phyloP scores from a whole-genome alignment of 2,113 vertebrate species.

The Nesospiza acunhae region DNA sequence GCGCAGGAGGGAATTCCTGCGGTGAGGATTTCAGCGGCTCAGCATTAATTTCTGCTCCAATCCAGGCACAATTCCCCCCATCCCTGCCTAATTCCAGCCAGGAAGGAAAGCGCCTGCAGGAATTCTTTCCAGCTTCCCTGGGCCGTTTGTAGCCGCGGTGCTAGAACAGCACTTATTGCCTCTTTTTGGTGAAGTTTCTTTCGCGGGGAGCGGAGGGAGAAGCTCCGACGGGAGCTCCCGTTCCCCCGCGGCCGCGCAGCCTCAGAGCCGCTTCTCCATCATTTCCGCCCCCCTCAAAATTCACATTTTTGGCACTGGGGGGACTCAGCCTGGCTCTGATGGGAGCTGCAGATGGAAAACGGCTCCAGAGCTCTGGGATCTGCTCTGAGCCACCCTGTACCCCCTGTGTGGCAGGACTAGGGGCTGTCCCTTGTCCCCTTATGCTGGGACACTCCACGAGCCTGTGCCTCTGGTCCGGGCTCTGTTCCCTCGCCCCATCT shows the following conservation, averaged over 20 bases:
- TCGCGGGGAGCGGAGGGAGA: not conserved
- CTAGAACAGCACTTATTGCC: not conserved
- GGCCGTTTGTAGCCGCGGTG: not conserved
- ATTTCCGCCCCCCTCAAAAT: not conserved
- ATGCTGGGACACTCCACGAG: fast-evolving
- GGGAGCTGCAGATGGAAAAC: not conserved
- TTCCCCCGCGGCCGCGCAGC: not conserved
- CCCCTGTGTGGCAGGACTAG: fast-evolving
- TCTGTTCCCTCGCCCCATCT: conserved; percentile 69
- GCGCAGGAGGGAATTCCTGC: not conserved
- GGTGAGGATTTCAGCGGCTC: not conserved
- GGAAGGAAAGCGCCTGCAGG: not conserved
- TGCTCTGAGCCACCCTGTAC: fast-evolving
- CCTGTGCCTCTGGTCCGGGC: conserved; percentile 2
- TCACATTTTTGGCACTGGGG: not conserved
- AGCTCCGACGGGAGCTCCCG: not conserved
- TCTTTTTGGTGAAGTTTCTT: not conserved
- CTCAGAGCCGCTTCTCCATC: not conserved
- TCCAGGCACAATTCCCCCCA: not conserved
- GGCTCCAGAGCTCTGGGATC: not conserved
- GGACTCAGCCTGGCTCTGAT: not conserved
- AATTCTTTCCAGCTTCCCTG: not conserved
- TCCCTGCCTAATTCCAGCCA: not conserved
- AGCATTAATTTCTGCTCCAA: not conserved
- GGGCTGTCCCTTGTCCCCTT: not conserved